These are phyloP conservation scores for Eupristina koningsbergeri DNA, from an alignment of 1,140 invertebrate species.

Conservation along the genomic window DNA sequence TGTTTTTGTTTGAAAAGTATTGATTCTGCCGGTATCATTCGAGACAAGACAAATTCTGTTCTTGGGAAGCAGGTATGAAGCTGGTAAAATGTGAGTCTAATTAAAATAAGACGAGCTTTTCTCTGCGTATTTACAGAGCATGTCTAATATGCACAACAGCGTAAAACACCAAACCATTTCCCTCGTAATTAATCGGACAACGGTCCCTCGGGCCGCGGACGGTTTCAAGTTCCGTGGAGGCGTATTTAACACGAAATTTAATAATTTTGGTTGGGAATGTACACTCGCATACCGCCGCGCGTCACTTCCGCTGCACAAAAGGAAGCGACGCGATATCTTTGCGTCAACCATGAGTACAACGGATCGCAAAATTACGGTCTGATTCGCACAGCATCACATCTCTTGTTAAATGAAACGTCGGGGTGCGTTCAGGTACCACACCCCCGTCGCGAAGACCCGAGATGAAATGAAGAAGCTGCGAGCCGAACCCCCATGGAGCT, in stretches of 20 bases:
- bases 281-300: background rate
- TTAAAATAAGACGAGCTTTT: constrained; percentile 2
- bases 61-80: background rate
- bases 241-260: background rate
- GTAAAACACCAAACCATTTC: background rate
- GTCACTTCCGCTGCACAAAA: background rate
- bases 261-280: background rate
- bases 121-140: background rate
- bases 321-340: background rate
- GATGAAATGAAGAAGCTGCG: constrained; percentile 12
- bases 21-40: too few species aligned
- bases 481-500: background rate
- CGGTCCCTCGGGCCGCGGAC: background rate
- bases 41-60: too few species aligned
- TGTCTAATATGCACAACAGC: background rate
- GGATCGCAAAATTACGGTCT: constrained; percentile 12
- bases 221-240: background rate
- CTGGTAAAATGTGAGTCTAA: background rate
- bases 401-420: constrained; percentile 39
- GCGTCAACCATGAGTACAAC: background rate
- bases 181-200: background rate
- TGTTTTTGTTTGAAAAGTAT: too few species aligned
- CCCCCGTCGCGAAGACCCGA: background rate
- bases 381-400: background rate
- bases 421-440: background rate